A percentile compares a stretch with the other conserved stretches of the same genome.
These are phyloP conservation scores for Grammomys surdaster DNA, from an alignment of 2,113 vertebrate genomes.

Conservation along the genomic window DNA sequence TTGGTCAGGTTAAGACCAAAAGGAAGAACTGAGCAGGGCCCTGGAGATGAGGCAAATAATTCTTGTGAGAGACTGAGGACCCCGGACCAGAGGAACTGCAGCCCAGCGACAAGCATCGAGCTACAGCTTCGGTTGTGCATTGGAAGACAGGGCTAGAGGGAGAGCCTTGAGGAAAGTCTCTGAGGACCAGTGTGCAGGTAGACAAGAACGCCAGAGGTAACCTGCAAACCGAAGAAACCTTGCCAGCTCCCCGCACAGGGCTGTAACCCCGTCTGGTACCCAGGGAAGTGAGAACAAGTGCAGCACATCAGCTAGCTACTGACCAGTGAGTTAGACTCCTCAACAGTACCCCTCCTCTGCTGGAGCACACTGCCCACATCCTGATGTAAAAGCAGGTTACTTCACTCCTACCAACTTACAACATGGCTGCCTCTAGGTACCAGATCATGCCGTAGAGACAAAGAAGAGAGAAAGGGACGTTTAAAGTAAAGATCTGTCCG, in stretches of 20 bases:
- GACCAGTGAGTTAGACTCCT: neutral
- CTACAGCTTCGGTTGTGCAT: neutral
- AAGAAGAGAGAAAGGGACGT: slow-evolving; percentile 24
- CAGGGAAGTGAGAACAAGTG: neutral
- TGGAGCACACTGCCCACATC: neutral
- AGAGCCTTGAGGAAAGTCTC: neutral
- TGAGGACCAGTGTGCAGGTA: neutral
- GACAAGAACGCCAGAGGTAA: neutral
- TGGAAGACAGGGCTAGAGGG: neutral
- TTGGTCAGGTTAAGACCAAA: neutral
- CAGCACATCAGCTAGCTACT: neutral
- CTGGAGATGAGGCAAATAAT: neutral
- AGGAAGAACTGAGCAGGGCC: neutral
- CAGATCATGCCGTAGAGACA: neutral
- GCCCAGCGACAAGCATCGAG: neutral
- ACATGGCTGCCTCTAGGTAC: neutral
- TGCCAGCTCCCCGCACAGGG: neutral
- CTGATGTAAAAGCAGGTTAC: slow-evolving; percentile 1
- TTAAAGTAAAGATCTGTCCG: neutral
- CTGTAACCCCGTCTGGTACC: neutral
- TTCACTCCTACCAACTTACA: neutral
- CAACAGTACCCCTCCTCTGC: neutral
- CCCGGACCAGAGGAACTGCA: neutral
- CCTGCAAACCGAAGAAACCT: neutral
- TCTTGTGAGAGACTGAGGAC: neutral